phyloP scores from a whole-genome alignment of 2,888 invertebrate genomes.

The Plutella xylostella region DNA sequence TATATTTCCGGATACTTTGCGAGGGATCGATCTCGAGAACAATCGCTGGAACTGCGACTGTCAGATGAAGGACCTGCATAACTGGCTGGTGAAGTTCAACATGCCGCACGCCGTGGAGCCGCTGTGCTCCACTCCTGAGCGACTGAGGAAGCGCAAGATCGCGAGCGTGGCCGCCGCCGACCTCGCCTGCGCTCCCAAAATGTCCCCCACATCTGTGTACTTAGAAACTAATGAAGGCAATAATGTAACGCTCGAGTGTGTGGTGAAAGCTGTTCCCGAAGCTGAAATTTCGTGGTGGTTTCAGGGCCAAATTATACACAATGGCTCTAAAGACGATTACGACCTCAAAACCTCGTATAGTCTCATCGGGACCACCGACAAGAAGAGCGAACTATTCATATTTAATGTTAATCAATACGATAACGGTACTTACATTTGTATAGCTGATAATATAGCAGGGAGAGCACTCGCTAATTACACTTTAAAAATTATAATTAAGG shows the following conservation, averaged over 20 bases:
- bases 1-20: conserved; percentile 80
- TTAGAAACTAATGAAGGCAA: conserved; percentile 84
- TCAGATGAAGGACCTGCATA: conserved; percentile 78
- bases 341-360: conserved; percentile 2
- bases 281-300: conserved; percentile 87
- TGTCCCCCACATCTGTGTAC: conserved; percentile 79
- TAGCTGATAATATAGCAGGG: conserved; percentile 89
- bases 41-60: conserved; percentile 94
- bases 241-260: conserved; percentile 84
- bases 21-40: conserved; percentile 84
- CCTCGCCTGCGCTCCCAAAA: conserved; percentile 85
- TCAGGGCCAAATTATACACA: conserved; percentile 83
- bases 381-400: conserved; percentile 83
- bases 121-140: conserved; percentile 77
- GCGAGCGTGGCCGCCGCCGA: conserved; percentile 76
- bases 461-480: conserved; percentile 84
- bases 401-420: conserved; percentile 82
- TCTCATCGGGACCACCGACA: conserved; percentile 62
- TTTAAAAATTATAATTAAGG: conserved; percentile 78
- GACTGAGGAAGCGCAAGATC: conserved; percentile 75
- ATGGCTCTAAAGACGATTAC: conserved; percentile 68
- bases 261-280: conserved; percentile 84
- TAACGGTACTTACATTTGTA: conserved; percentile 88
- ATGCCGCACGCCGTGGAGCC: conserved; percentile 85
- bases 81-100: conserved; percentile 82